Evolutionary conservation across 2,888 invertebrate species (phyloP).

Genomic region (Griposia aprilina): DNA sequence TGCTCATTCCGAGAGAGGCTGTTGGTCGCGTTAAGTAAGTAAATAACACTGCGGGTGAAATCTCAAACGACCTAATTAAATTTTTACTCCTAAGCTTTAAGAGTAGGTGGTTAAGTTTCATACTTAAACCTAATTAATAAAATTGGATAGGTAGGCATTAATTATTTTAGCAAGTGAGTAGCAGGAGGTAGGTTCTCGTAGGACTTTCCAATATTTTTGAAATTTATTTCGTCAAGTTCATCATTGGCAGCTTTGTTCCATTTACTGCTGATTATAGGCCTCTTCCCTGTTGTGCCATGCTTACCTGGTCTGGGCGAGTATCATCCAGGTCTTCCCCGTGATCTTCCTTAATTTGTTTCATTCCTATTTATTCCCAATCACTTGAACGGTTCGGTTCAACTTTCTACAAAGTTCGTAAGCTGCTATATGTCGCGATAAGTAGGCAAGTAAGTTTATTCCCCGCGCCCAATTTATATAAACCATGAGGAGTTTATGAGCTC

Average conservation of each 20-base stretch:
- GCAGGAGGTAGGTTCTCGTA: neutral
- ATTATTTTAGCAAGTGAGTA: neutral
- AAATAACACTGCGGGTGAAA: conserved; percentile 28
- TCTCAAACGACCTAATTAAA: conserved; percentile 33
- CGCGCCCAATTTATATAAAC: conserved; percentile 50
- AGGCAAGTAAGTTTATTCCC: conserved; percentile 26
- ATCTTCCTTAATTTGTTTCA: too few species aligned
- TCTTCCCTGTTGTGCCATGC: neutral
- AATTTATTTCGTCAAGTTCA: neutral
- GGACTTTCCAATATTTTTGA: neutral
- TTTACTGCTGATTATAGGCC: too few species aligned
- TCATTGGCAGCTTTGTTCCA: neutral
- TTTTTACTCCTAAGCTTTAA: conserved; percentile 15
- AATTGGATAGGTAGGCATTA: conserved; percentile 4
- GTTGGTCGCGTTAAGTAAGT: conserved; percentile 17
- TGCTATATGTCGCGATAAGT: conserved; percentile 56
- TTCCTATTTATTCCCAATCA: conserved; percentile 7
- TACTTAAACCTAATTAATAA: conserved; percentile 23
- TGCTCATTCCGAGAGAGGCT: conserved; percentile 17
- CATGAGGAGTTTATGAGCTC: conserved; percentile 46
- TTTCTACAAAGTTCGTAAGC: conserved; percentile 37
- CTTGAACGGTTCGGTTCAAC: conserved; percentile 21
- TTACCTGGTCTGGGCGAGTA: neutral
- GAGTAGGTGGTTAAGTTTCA: conserved; percentile 8
- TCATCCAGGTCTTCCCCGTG: too few species aligned